Conservation (phyloP, 1,140 invertebrate genomes). For the Radopholus similis region DNA sequence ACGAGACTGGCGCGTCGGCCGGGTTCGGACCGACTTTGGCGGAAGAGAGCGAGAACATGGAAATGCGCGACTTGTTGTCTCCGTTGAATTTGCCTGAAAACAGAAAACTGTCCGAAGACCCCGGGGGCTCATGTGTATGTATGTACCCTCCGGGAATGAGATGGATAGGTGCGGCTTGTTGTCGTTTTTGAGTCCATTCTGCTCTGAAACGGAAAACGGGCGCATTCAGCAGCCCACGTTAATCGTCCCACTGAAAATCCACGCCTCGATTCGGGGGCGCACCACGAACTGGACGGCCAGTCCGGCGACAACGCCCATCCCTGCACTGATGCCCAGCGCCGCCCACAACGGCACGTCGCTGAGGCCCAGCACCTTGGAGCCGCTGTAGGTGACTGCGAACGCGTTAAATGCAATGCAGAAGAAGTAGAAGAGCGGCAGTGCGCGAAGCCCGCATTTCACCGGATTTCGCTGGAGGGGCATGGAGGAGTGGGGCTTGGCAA, state of each 20-base stretch:
- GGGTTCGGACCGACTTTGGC: not conserved
- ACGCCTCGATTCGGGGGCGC: slow-evolving; percentile 32
- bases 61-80: not conserved
- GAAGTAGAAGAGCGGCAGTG: slow-evolving; percentile 86
- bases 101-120: not conserved
- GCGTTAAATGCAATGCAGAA: slow-evolving; percentile 84
- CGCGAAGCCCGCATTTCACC: slow-evolving; percentile 73
- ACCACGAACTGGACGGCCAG: slow-evolving; percentile 49
- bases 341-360: slow-evolving; percentile 37
- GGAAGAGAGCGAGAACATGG: not conserved
- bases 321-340: slow-evolving; percentile 33
- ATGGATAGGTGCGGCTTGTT: not conserved
- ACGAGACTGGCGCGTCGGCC: not conserved
- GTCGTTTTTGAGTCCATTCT: not conserved
- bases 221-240: not conserved
- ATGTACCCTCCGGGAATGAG: not conserved
- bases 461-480: slow-evolving; percentile 68
- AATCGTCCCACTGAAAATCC: slow-evolving; percentile 32
- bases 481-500: not conserved
- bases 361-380: slow-evolving; percentile 68
- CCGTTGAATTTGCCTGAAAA: not conserved
- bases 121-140: too few species aligned
- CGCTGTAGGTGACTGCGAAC: slow-evolving; percentile 83
- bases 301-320: slow-evolving; percentile 32
- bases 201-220: not conserved